Conservation (phyloP, 2,888 invertebrate species). For the Epirrita christyi region DNA sequence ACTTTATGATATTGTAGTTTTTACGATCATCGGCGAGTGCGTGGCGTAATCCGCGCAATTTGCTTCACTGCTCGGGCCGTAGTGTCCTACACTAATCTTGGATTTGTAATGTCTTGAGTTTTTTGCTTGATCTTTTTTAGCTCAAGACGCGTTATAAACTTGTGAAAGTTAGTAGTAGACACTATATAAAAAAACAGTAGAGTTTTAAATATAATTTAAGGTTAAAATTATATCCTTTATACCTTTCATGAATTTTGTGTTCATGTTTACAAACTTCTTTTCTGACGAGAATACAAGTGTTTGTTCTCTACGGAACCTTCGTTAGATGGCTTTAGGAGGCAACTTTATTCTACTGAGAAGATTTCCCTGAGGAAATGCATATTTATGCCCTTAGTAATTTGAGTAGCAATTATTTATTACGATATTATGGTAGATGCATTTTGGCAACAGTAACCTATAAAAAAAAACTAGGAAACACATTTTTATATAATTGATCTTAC, state of each 20-base stretch:
- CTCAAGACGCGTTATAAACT: too few species aligned
- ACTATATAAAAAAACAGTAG: too few species aligned
- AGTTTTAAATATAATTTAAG: too few species aligned
- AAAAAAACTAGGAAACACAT: too few species aligned
- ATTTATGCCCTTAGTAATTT: constrained; percentile 73
- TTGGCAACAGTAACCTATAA: too few species aligned
- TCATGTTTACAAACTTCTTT: not conserved
- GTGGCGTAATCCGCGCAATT: constrained; percentile 10
- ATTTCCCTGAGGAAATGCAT: constrained; percentile 79
- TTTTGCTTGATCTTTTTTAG: too few species aligned
- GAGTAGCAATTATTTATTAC: constrained; percentile 60
- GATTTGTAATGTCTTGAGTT: not conserved
- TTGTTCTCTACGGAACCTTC: constrained; percentile 53
- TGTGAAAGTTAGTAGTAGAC: not conserved
- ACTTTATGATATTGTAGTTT: constrained; percentile 13
- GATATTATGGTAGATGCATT: too few species aligned
- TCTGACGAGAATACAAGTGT: constrained; percentile 32
- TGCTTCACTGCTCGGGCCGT: constrained; percentile 7
- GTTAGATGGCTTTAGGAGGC: constrained; percentile 70
- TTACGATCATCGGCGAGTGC: constrained; percentile 2
- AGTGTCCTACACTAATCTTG: constrained; percentile 2
- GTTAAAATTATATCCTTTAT: not conserved
- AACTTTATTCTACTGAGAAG: constrained; percentile 65
- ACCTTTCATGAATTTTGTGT: not conserved
- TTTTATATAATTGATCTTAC: too few species aligned